Percentiles rank a stretch among this genome's conserved stretches.
phyloP scores from a whole-genome alignment of 2,888 invertebrate genomes.

The Torymus auratus region DNA sequence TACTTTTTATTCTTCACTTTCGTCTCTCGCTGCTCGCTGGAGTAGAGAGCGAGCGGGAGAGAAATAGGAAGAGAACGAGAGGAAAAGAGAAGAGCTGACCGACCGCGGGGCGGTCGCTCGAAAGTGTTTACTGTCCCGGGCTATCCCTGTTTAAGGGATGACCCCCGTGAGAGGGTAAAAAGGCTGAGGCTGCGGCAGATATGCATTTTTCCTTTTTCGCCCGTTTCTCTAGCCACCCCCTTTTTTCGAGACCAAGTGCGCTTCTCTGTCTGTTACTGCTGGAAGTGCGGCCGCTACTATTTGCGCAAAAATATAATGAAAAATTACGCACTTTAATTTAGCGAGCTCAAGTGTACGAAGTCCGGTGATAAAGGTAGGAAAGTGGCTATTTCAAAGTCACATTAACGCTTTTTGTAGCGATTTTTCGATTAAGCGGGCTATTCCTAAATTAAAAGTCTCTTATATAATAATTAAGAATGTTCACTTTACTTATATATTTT shows the following conservation, averaged over 20 bases:
- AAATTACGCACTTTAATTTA: too few relatives aligned
- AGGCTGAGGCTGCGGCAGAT: not conserved
- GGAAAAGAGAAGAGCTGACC: slow-evolving; percentile 17
- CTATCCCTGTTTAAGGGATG: slow-evolving; percentile 46
- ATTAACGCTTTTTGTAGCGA: too few relatives aligned
- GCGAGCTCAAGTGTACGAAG: too few relatives aligned
- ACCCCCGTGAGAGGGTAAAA: slow-evolving; percentile 30
- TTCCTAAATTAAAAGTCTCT: too few relatives aligned
- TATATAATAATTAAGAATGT: too few relatives aligned
- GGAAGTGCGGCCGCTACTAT: not conserved
- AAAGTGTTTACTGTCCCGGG: slow-evolving; percentile 69
- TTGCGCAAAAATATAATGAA: too few relatives aligned
- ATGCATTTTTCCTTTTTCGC: slow-evolving; percentile 25
- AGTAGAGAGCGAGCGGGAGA: not conserved
- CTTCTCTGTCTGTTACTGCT: not conserved
- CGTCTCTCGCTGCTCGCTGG: slow-evolving; percentile 46
- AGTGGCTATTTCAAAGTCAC: too few relatives aligned
- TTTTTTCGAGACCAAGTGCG: not conserved
- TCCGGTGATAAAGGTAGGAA: too few relatives aligned
- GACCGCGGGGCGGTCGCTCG: slow-evolving; percentile 47
- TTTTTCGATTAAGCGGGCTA: too few relatives aligned
- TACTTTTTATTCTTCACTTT: slow-evolving; percentile 74
- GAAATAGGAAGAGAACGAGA: too few relatives aligned
- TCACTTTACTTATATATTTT: too few relatives aligned
- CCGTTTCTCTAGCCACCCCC: not conserved